Base-by-base conservation (phyloP, 2,113 vertebrate genomes). In the Heteronetta atricapilla region DNA sequence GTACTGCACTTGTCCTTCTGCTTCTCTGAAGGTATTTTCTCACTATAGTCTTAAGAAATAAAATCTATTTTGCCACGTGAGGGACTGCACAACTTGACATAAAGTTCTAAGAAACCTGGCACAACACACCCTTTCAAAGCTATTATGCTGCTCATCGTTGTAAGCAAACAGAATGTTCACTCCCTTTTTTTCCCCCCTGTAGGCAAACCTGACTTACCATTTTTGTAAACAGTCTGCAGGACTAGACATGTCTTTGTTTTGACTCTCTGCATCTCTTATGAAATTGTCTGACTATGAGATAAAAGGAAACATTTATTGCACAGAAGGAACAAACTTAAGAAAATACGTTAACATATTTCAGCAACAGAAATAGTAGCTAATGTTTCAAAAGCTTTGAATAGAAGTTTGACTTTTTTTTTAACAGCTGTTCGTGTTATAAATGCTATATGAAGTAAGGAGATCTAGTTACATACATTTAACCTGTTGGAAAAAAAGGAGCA, bases 181-280 rank as follows among this genome's bases (percentile, higher is more conserved):
- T 8, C 2, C 13, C 28, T 31, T 15, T 53, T 64, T 77, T 63
- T 56, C 83, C 36, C 36, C 22, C 10, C 12, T 56, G 0, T 15
- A 44, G 44, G 12, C 28, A 77, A 66, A 56, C 16, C 26, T 44
- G 22, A 59, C 20, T 76, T 52, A 58, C 34, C 7, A 14, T 67
- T 89, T 84, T 78, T 69, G 14, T 70, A 11, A 59, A 42, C 8
- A 29, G 7, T 73, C 8, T 8, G 29, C n/a, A 29, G 31, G 13
- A 4, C 63, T 55, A 31, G 25, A 20, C 69, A 31, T 8, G 13
- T 68, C 42, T 92, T 76, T 56, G 19, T 72, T n/a, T 64, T 58
- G 44, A 46, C 11, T 73, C 5, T 2, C 62, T 77, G 3, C 38
- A 8, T 53, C 16, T 64, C 36, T 58, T 66, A 18, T 0, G 1